phyloP scores from a whole-genome alignment of 35 echinoderm and acorn worm species.

The Strongylocentrotus purpuratus region DNA sequence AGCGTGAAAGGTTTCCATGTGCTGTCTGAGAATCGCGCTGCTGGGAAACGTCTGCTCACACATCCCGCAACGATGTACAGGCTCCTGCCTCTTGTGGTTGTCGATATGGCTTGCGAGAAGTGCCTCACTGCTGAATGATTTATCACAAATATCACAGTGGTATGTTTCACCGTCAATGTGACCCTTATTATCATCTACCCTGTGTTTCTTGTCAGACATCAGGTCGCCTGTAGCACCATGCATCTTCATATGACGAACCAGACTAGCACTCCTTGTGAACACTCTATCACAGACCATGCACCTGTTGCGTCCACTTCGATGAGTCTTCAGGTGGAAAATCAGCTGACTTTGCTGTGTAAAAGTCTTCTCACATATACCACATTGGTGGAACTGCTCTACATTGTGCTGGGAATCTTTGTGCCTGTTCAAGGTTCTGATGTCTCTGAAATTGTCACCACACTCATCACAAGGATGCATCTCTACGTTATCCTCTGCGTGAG shows the following conservation, averaged over 20 bases:
- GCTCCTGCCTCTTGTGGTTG: neutral
- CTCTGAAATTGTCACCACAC: neutral
- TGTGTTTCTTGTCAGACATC: neutral
- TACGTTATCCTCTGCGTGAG: neutral
- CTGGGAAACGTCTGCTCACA: neutral
- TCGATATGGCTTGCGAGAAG: neutral
- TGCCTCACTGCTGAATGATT: neutral
- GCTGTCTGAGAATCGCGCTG: neutral
- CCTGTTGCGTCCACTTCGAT: neutral
- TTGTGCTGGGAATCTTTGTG: neutral
- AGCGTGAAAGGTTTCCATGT: neutral
- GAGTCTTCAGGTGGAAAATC: neutral
- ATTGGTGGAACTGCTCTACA: neutral
- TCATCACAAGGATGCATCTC: constrained; percentile 1
- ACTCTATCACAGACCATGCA: neutral
- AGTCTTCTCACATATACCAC: constrained; percentile 1
- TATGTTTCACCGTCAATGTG: neutral
- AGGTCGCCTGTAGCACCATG: neutral
- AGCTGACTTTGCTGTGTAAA: neutral
- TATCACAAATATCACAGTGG: neutral
- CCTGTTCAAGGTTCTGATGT: neutral
- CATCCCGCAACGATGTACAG: neutral
- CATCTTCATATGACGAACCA: neutral
- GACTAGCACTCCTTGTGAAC: neutral
- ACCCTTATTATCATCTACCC: neutral